phyloP scores from a whole-genome alignment of 1,140 invertebrate genomes.

The Thaumatotibia leucotreta region DNA sequence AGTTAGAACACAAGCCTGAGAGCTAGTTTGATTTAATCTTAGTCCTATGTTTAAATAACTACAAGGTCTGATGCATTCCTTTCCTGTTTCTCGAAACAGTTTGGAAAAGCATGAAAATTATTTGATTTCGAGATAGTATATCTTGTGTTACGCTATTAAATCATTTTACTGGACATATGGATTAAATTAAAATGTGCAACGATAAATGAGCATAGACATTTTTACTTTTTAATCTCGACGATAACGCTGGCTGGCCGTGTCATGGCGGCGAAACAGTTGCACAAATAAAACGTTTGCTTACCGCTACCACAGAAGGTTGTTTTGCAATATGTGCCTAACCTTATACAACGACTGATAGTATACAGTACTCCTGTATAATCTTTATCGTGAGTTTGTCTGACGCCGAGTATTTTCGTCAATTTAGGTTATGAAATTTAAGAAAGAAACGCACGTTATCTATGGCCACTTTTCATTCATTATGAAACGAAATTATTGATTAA shows the following conservation, averaged over 20 bases:
- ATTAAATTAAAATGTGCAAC: neutral
- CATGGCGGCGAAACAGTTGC: slow-evolving; percentile 2
- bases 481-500: too few species aligned
- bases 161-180: neutral
- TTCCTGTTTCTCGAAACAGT: too few species aligned
- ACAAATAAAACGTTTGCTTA: neutral
- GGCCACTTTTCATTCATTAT: too few species aligned
- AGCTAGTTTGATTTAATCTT: neutral
- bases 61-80: too few species aligned
- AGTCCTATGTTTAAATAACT: too few species aligned
- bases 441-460: too few species aligned
- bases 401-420: neutral
- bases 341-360: slow-evolving; percentile 2
- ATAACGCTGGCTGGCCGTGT: neutral
- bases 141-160: neutral
- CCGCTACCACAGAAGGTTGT: slow-evolving; percentile 6
- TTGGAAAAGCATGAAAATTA: too few species aligned
- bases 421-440: neutral
- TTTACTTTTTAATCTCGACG: neutral
- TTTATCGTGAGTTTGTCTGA: neutral
- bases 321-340: slow-evolving; percentile 7
- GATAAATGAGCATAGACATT: neutral
- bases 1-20: too few species aligned
- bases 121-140: too few species aligned
- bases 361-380: neutral